These are phyloP conservation scores for Leptobrachium ailaonicum DNA, from an alignment of 2,113 vertebrate genomes.

Conservation along the genomic window DNA sequence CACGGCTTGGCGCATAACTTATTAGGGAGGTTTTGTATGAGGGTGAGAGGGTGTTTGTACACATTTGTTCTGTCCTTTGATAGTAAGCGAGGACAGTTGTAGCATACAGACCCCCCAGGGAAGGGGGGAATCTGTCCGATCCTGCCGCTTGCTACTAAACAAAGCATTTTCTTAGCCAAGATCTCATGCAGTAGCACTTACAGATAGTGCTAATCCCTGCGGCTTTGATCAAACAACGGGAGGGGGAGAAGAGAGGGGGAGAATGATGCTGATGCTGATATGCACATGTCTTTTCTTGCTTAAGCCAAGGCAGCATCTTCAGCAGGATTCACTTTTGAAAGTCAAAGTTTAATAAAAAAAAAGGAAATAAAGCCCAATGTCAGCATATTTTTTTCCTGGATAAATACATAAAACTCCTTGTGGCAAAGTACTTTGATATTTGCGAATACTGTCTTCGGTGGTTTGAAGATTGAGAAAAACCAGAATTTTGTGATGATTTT, in stretches of 20 bases:
- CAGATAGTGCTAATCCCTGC: constrained; percentile 45
- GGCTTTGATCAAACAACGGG: constrained; percentile 42
- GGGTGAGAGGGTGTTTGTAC: constrained; percentile 20
- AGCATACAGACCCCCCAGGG: constrained; percentile 2
- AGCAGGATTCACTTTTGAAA: background rate
- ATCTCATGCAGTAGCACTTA: constrained; percentile 36
- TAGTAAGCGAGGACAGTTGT: constrained; percentile 2
- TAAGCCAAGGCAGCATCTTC: background rate
- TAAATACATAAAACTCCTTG: no score
- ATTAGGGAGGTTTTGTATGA: background rate
- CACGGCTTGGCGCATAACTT: background rate
- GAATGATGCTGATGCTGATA: constrained; percentile 30
- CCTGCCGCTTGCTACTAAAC: constrained; percentile 36
- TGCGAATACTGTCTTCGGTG: no score
- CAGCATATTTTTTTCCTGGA: no score
- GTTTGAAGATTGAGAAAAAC: no score
- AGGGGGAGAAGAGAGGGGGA: constrained; percentile 8
- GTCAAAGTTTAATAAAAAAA: background rate
- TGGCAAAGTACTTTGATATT: no score
- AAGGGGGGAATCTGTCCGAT: constrained; percentile 19
- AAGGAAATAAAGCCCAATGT: background rate
- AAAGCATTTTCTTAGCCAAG: constrained; percentile 39
- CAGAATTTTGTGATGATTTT: no score
- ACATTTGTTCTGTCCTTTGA: constrained; percentile 20
- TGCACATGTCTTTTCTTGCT: constrained; percentile 37